Base-by-base conservation (phyloP, 2,113 vertebrate species). In the Gopherus flavomarginatus region DNA sequence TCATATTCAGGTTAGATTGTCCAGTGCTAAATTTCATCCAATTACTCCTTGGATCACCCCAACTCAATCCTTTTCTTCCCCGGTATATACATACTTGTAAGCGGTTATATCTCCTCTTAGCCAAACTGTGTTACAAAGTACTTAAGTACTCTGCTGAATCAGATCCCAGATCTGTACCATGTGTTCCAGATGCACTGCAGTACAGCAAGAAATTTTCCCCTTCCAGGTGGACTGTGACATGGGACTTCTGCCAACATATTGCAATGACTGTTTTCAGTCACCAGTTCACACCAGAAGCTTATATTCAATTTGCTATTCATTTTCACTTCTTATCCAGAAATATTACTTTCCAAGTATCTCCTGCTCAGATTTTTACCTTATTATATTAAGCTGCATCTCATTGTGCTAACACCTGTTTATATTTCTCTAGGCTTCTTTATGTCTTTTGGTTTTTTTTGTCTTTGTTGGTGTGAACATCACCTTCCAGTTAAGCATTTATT, bases 1-100 rank as follows among this genome's bases (percentile, higher is more conserved):
- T 59, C 59, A 31, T 1, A 6, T 5, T n/a, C 5, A 19, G 17
- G 19, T 13, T 13, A 24, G n/a, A 53, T 3, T 2, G 4, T 75
- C 69, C n/a, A 12, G 7, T 16, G 12, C 47, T 75, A 49, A 81
- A 79, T 52, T 72, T 83, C 27, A 17, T 12, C 26, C 52, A 62
- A 6, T 44, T 75, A 29, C 27, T 52, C 35, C 21, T 92, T 84
- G n/a, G 35, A 17, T 49, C 17, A 72, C 21, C 44, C 49, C 8
- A 92, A 87, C 59, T 2, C 38, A 75, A 44, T 42, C 22, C 38
- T 42, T 75, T 75, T 75, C 72, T 75, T 75, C 72, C 11, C 21
- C 7, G 21, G 22, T 42, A 12, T 75, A 42, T 42, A 38, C n/a
- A n/a, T 38, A 72, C 35, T 22, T 72, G 17, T 38, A 11, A 44